Base-by-base conservation (phyloP, 2,797 vertebrate genomes). In the Peromyscus eremicus region DNA sequence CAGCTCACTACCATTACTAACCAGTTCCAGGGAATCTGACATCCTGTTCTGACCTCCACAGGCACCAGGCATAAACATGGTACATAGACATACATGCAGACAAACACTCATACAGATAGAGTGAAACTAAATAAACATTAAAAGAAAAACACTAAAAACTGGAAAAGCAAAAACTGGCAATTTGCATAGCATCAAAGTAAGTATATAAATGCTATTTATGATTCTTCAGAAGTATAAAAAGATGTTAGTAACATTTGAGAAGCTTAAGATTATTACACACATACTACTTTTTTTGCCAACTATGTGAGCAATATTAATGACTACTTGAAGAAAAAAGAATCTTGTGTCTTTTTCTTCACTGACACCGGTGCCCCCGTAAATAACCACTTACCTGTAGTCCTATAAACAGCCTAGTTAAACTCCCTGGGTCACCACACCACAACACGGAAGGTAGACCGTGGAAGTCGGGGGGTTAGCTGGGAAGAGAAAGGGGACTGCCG, bases 191-290 rank as follows among this genome's bases (percentile, higher is more conserved):
- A 68, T 92, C 34, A n/a, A 82, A 88, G 23, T 66, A 70, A 94
- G 64, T 62, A 23, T 90, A 5, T 79, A 55, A 88, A 46, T 94
- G 43, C 55, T 91, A 43, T 75, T 71, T 94, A 52, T 75, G 79
- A 40, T 60, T 66, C 60, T 91, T 11, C 34, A 60, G 16, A 92
- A 46, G 40, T 62, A 34, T 55, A 34, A 90, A 79, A 27, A 71
- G 3, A 64, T 70, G 11, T 17, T 64, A 25, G 5, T 83, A 88
- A 70, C 27, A 32, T 85, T 73, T 23, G 55, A 52, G 52, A 92
- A 92, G 91, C 88, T 82, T 60, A 55, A 34, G 85, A n/a, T 9
- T 9, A 34, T 85, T 55, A 9, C 55, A 46, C 23, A 88, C 73
- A 66, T 60, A 89, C 62, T 66, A 68, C n/a, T 55, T 52, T 52